These are phyloP conservation scores for Solenopsis fugax DNA, from an alignment of 1,140 invertebrate species.

Conservation along the genomic window DNA sequence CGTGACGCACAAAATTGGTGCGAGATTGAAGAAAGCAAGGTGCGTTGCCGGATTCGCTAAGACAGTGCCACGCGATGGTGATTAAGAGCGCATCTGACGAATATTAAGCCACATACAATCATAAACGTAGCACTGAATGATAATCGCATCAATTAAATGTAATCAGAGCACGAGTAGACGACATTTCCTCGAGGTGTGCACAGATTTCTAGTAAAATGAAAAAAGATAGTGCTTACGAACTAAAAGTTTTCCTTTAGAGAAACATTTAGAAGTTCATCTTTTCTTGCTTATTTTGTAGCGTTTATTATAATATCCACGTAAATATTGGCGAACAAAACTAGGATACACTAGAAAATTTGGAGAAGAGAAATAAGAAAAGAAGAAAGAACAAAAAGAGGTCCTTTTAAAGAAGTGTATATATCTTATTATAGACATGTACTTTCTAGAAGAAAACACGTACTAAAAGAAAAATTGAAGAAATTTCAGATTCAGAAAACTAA, in stretches of 20 bases:
- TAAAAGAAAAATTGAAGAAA: neutral
- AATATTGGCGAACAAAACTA: neutral
- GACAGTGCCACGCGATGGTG: conserved; percentile 31
- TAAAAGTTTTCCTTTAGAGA: neutral
- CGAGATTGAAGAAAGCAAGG: neutral
- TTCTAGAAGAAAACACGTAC: neutral
- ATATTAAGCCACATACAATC: conserved; percentile 32
- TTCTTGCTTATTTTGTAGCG: neutral
- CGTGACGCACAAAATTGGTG: conserved; percentile 55
- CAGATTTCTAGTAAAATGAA: neutral
- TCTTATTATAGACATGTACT: neutral
- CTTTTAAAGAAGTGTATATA: neutral
- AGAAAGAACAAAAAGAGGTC: neutral
- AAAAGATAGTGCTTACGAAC: neutral
- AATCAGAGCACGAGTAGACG: conserved; percentile 21
- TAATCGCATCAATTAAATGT: conserved; percentile 33
- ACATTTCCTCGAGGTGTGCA: neutral
- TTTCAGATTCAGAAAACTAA: neutral
- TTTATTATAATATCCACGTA: conserved; percentile 21
- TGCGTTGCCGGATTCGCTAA: conserved; percentile 27
- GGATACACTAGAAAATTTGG: neutral
- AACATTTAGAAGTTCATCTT: neutral
- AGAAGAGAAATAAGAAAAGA: neutral
- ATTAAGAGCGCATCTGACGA: conserved; percentile 4
- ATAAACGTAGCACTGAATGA: conserved; percentile 6